Evolutionary conservation across 2,888 invertebrate genomes (phyloP), one percentile per base, ranked within the genome.

Genomic region (Drosophila diplacantha): DNA sequence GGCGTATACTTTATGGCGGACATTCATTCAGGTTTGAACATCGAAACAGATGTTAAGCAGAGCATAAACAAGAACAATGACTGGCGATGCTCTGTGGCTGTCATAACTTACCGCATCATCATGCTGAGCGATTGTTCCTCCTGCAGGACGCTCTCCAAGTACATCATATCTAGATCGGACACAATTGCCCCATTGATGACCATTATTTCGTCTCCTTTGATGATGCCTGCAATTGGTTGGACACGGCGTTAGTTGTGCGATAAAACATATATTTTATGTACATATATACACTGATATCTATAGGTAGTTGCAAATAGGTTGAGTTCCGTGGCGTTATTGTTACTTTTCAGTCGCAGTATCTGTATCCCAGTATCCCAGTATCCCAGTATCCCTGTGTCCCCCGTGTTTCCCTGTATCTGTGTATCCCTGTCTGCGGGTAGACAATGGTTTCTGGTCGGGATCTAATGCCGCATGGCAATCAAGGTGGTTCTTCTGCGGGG

Each of bases 101-200:
- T 26, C 58, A 51, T 61, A 67, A 85, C 85, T 76, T 89, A 92
- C 92, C 98, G 92, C 93, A 98, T 96, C 94, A 98, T 98, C 94
- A 98, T 96, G 90, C 96, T 96, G 69, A 98, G 92, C 47, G 95
- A 94, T 72, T 95, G 92, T 87, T 97, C 97, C 89, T 98, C 97
- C 89, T 97, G 97, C 79, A 98, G 91, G 72, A 98, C 95, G 87
- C 96, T 96, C 90, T 98, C 98, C 88, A 98, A 92, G 91, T 97
- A 98, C 95, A 98, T 98, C 98, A 98, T 98, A 92, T 98, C 98
- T 90, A 98, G 92, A 91, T 98, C 98, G 86, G 96, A 96, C 79
- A 98, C 97, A 89, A 98, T 96, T 83, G 97, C 97, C 75, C 97
- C 96, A 91, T 98, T 98, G 90, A 98, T 97, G 89, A 98, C 97